Evolutionary conservation across 2,888 invertebrate species (phyloP).

Genomic region (Malthinus seriepunctatus): DNA sequence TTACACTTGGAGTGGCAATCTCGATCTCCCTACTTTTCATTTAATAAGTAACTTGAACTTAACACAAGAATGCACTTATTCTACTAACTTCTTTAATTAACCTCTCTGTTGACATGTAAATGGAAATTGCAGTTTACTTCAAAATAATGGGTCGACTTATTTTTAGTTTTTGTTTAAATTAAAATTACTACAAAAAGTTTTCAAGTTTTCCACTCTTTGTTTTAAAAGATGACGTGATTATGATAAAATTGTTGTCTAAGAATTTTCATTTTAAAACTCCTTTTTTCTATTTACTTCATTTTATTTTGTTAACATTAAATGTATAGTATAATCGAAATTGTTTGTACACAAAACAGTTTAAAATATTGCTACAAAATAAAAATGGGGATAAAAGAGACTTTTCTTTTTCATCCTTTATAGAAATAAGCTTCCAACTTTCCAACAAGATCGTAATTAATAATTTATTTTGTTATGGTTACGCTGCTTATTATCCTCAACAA

Average conservation of each 20-base stretch:
- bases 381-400: too few species aligned
- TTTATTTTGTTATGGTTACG: too few species aligned
- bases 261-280: too few species aligned
- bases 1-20: slow-evolving; percentile 26
- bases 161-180: slow-evolving; percentile 24
- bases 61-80: slow-evolving; percentile 32
- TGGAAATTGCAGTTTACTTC: slow-evolving; percentile 31
- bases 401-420: too few species aligned
- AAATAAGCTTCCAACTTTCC: too few species aligned
- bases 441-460: too few species aligned
- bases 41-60: slow-evolving; percentile 28
- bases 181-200: slow-evolving; percentile 21
- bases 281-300: too few species aligned
- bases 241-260: neutral
- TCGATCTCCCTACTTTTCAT: slow-evolving; percentile 24
- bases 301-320: neutral
- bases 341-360: neutral
- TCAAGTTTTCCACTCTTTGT: slow-evolving; percentile 17
- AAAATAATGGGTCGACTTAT: slow-evolving; percentile 27
- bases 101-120: slow-evolving; percentile 30
- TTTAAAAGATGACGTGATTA: neutral
- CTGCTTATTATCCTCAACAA: too few species aligned
- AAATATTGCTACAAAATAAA: too few species aligned
- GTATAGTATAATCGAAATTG: neutral
- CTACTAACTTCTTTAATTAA: slow-evolving; percentile 32